phyloP scores from a whole-genome alignment of 2,888 invertebrate species.

The Lagria hirta region DNA sequence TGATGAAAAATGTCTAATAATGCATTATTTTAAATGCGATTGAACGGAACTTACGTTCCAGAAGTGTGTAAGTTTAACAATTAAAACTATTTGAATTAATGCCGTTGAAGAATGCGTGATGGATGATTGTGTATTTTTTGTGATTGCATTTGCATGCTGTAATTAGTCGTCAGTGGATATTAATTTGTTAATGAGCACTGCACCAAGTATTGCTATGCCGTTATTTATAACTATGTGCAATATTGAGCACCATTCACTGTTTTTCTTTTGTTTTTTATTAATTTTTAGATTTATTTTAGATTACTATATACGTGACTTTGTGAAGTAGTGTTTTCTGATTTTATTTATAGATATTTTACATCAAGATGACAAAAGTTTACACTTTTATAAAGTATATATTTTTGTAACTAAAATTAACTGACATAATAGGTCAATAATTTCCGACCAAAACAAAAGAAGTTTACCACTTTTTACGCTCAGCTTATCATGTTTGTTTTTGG shows the following conservation, averaged over 20 bases:
- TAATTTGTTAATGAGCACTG: conserved; percentile 54
- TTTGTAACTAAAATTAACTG: no score
- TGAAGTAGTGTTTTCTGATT: conserved; percentile 15
- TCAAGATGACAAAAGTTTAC: no score
- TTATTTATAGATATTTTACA: conserved; percentile 4
- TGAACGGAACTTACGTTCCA: conserved; percentile 23
- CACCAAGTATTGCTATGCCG: conserved; percentile 45
- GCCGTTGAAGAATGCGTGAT: conserved; percentile 30
- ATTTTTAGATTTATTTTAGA: conserved; percentile 35
- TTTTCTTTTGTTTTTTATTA: conserved; percentile 37
- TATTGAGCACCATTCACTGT: conserved; percentile 51
- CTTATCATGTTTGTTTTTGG: no score
- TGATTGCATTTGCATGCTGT: conserved; percentile 53
- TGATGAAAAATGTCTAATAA: no score
- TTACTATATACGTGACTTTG: no score
- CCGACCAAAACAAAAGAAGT: no score
- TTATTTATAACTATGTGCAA: conserved; percentile 35
- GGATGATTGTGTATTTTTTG: conserved; percentile 38
- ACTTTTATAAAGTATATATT: no score
- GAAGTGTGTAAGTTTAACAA: conserved; percentile 40
- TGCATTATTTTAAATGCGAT: conserved; percentile 27
- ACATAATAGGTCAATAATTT: no score
- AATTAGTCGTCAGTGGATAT: conserved; percentile 54
- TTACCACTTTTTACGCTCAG: no score
- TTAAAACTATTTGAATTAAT: conserved; percentile 28